Evolutionary conservation across 1,140 invertebrate genomes (phyloP).

Genomic region (Acyrthosiphon pisum): DNA sequence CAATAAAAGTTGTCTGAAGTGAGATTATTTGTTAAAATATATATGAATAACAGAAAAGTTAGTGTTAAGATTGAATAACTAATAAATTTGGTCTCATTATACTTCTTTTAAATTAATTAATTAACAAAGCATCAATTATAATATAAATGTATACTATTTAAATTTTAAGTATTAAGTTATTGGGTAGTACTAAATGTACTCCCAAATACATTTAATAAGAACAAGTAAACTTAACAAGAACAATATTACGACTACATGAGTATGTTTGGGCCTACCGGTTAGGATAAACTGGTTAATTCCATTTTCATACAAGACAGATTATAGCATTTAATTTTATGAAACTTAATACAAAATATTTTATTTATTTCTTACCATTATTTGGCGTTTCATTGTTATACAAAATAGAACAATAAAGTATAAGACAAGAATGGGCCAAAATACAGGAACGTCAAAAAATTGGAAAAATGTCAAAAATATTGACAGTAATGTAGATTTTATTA

Average conservation of each 20-base stretch:
- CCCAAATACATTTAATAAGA: neutral
- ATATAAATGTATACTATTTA: too few relatives aligned
- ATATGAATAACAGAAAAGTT: neutral
- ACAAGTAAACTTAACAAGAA: neutral
- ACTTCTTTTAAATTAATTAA: neutral
- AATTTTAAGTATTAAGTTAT: neutral
- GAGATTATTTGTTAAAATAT: neutral
- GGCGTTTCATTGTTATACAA: slow-evolving; percentile 98
- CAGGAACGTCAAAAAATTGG: slow-evolving; percentile 97
- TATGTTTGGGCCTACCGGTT: neutral
- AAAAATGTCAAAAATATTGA: slow-evolving; percentile 95
- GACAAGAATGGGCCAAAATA: slow-evolving; percentile 99
- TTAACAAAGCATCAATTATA: neutral
- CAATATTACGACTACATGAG: neutral
- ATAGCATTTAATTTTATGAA: too few relatives aligned
- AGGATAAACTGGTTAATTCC: neutral
- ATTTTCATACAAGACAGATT: neutral
- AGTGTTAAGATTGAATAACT: neutral
- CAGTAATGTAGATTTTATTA: slow-evolving; percentile 93
- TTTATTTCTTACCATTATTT: slow-evolving; percentile 87
- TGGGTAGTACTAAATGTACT: too few relatives aligned
- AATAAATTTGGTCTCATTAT: neutral
- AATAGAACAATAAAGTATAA: slow-evolving; percentile 99
- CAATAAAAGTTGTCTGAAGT: neutral
- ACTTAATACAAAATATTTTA: neutral